Conservation (phyloP, 2,888 invertebrate genomes). For the Leptopilina syphax region DNA sequence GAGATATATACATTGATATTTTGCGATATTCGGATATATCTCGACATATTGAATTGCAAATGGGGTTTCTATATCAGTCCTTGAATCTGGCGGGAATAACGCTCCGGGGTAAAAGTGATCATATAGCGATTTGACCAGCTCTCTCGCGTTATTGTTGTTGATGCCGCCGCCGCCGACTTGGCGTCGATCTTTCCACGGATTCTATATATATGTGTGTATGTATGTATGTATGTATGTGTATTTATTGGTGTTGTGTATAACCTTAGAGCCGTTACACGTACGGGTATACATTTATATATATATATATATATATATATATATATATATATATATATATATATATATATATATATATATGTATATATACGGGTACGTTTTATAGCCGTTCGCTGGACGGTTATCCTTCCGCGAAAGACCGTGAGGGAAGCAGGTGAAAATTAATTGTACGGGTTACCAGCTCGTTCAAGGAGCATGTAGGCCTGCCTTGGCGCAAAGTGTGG, state of each 20-base stretch:
- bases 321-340: background rate
- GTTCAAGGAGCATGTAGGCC: slow-evolving; percentile 54
- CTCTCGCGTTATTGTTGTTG: slow-evolving; percentile 45
- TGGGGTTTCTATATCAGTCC: slow-evolving; percentile 1
- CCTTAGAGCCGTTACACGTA: slow-evolving; percentile 36
- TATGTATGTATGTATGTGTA: background rate
- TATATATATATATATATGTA: no score
- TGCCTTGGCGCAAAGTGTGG: slow-evolving; percentile 61
- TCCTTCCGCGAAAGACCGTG: slow-evolving; percentile 54
- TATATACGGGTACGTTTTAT: slow-evolving; percentile 41
- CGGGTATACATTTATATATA: slow-evolving; percentile 12
- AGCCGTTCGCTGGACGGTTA: slow-evolving; percentile 39
- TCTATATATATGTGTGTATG: slow-evolving; percentile 14
- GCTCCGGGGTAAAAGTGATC: slow-evolving; percentile 26
- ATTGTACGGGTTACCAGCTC: slow-evolving; percentile 68
- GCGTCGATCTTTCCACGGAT: slow-evolving; percentile 45
- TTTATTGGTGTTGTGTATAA: background rate
- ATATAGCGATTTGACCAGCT: slow-evolving; percentile 44
- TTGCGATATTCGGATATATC: background rate
- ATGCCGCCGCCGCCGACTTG: slow-evolving; percentile 51
- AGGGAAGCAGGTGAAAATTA: slow-evolving; percentile 71
- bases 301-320: background rate
- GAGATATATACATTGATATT: no score
- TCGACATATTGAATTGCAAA: slow-evolving; percentile 15
- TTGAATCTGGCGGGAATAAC: slow-evolving; percentile 18